Base-by-base conservation (phyloP, 1,140 invertebrate species). In the Drosophila tristis region DNA sequence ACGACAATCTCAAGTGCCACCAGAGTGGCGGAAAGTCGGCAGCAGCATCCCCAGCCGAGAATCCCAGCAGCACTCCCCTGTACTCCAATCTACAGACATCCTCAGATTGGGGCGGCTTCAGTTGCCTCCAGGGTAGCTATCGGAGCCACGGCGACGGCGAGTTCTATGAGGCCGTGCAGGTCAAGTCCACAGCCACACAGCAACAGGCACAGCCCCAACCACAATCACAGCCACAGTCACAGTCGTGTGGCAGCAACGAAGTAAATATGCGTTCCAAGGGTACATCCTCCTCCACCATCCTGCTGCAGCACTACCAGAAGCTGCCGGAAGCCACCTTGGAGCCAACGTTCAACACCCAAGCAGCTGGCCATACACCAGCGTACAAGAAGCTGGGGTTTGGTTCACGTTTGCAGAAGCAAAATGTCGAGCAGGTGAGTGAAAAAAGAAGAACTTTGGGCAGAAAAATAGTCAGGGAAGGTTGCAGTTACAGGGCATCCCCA, bases 121-220 rank as follows among this genome's bases (percentile, higher is more conserved):
- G 74, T 61, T 90, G 87, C 35, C 71, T 90, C 9, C 86, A 90
- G 15, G 86, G 79, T 49, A 90, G 76, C 66, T 90, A 90, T 84
- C 79, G 87, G 49, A 86, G 71, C 50, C 80, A 86, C 66, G 73
- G 68, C 44, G 86, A 90, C 61, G 54, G 65, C 23, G 79, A 90
- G 51, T 84, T 87, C 51, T 90, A 90, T 74, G 86, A 90, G 58
- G 67, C 75, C 13, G 81, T 86, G 4, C 72, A 79, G 59, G 51
- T 70, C 15, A 81, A 80, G 31, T 39, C 66, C 4, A 3, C 16
- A 15, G 0, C 8, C 15, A 13, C 15, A 3, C 11, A 35, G 16
- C 7, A 11, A 15, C 7, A 29, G 26, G 5, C 5, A 39, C 35
- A 39, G 4, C n/a, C 48, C 48, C 42, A 23, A 35, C 16, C 44